Conservation (phyloP, 1,140 invertebrate species). For the Musca vetustissima region DNA sequence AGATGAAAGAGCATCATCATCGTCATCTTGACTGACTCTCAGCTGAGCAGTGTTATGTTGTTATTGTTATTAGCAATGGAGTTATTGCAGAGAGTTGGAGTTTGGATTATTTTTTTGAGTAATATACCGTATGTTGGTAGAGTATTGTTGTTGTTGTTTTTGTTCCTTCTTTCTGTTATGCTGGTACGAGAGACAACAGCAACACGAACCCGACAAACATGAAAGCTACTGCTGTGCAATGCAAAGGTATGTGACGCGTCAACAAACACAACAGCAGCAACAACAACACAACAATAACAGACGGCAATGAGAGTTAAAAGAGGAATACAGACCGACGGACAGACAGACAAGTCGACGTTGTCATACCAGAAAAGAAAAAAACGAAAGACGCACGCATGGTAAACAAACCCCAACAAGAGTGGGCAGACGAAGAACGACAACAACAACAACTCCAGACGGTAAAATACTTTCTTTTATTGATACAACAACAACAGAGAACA, state of each 20-base stretch:
- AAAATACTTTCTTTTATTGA: no score
- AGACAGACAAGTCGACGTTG: no score
- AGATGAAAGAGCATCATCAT: no score
- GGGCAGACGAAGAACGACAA: not conserved
- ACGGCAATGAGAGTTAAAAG: not conserved
- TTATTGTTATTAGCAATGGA: no score
- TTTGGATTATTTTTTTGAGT: no score
- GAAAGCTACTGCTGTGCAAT: constrained; percentile 3
- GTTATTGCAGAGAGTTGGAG: no score
- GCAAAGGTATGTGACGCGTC: constrained; percentile 22
- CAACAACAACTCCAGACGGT: not conserved
- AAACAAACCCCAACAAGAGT: not conserved
- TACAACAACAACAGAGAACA: no score
- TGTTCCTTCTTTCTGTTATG: no score
- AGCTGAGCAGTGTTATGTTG: no score
- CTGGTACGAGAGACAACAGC: not conserved
- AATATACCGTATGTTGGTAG: not conserved
- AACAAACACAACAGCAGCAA: not conserved
- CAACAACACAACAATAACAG: not conserved
- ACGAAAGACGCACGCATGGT: not conserved
- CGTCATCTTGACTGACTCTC: no score
- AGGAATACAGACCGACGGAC: not conserved
- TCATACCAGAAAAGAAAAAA: not conserved
- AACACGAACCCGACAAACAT: constrained; percentile 9
- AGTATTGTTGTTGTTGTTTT: no score